These are phyloP conservation scores for Drosophila subobscura DNA, from an alignment of 1,140 invertebrate species.

Conservation along the genomic window DNA sequence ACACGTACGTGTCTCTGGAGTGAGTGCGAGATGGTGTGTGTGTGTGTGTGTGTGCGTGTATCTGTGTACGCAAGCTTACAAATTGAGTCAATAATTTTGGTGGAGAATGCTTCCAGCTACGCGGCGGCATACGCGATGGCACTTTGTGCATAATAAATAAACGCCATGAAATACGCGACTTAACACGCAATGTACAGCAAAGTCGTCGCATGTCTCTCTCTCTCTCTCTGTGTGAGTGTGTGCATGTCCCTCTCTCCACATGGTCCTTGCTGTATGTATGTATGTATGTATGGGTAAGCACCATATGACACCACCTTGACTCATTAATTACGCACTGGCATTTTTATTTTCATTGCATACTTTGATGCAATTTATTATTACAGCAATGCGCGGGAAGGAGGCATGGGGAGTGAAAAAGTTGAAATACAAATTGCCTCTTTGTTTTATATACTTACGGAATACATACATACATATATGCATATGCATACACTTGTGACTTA, in stretches of 20 bases:
- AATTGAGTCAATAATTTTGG: conserved; percentile 81
- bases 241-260: not conserved
- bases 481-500: conserved; percentile 54
- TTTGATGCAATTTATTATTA: conserved; percentile 81
- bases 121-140: conserved; percentile 30
- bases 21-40: conserved; percentile 6
- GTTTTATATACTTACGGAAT: not conserved
- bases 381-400: conserved; percentile 46
- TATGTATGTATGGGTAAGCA: conserved; percentile 57
- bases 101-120: conserved; percentile 26
- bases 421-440: conserved; percentile 75
- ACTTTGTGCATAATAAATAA: conserved; percentile 82
- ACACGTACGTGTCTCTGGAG: conserved; percentile 38
- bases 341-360: conserved; percentile 82
- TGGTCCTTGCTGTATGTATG: conserved; percentile 12
- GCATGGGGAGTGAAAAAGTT: conserved; percentile 8
- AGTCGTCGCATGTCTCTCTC: conserved; percentile 54
- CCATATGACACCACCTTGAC: conserved; percentile 82
- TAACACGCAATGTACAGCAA: conserved; percentile 72
- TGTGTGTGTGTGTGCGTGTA: conserved; percentile 17
- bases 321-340: conserved; percentile 82
- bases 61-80: conserved; percentile 49
- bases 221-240: conserved; percentile 12
- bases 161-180: conserved; percentile 81
- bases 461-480: conserved; percentile 20